Evolutionary conservation across 2,888 invertebrate species (phyloP), one percentile per base, ranked within the genome.

Genomic region (Ochropacha duplaris): DNA sequence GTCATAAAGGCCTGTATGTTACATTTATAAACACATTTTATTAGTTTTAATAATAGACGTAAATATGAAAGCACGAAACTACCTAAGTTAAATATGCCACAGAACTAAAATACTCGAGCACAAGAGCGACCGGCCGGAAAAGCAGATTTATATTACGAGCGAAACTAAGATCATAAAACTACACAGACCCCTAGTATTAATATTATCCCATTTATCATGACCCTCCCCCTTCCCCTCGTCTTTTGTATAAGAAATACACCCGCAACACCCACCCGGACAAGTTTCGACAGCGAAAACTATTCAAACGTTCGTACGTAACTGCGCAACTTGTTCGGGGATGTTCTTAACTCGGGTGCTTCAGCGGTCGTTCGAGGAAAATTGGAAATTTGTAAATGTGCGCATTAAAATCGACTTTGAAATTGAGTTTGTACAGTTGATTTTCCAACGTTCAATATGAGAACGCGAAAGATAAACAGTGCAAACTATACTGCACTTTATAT

Each of bases 131-230:
- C 74, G 79, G 69, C 81, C 86, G 87, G 87, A 86, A 87, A 87
- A 86, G 85, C 88, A 89, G 90, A 90, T 92, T 90, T 89, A 90
- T 87, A 90, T 86, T 86, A 86, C 86, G 86, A 82, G 88, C 88
- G 85, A 19, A 90, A 92, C 91, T 92, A 90, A 92, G 92, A 92
- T 91, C 90, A 91, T 92, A 92, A 92, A 92, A 92, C 90, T 85
- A 81, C 83, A 83, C 83, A 79, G 81, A 78, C 79, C 83, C 87
- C 86, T 80, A 74, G 87, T 88, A 91, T 91, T 90, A 90, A 91
- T 90, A 90, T 84, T 85, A 84, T 80, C 80, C 85, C 88, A 91
- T 92, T 90, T 91, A 92, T 92, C 92, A 91, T 84, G 81, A 81
- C 85, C 87, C 84, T 75, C 84, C 81, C 80, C 68, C 72, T 65